Percentiles rank a stretch among this genome's conserved stretches.
These are phyloP conservation scores for Echinops telfairi DNA, from an alignment of 2,113 vertebrate genomes.

Conservation along the genomic window DNA sequence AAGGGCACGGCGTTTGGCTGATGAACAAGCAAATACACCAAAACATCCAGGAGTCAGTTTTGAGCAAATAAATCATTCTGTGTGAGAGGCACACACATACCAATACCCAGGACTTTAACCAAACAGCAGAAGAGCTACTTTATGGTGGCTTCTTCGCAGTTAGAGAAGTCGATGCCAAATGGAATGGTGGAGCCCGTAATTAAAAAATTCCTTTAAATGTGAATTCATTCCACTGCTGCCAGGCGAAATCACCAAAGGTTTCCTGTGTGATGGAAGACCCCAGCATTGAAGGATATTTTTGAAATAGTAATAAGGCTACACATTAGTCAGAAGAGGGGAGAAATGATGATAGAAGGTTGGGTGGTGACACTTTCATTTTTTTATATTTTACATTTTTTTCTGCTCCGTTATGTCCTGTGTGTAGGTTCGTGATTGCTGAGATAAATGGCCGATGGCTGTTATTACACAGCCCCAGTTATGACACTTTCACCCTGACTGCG, in stretches of 20 bases:
- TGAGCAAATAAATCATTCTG: slow-evolving; percentile 74
- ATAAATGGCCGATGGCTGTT: slow-evolving; percentile 64
- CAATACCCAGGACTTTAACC: slow-evolving; percentile 54
- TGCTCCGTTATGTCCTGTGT: slow-evolving; percentile 50
- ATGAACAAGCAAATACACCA: slow-evolving; percentile 72
- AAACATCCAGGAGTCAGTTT: slow-evolving; percentile 63
- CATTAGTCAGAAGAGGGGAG: neutral
- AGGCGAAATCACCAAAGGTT: slow-evolving; percentile 61
- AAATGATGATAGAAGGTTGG: slow-evolving; percentile 32
- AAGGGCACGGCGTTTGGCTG: slow-evolving; percentile 59
- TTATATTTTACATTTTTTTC: slow-evolving; percentile 53
- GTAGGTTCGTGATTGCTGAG: slow-evolving; percentile 62
- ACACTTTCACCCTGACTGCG: slow-evolving; percentile 38
- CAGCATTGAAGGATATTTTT: slow-evolving; percentile 34
- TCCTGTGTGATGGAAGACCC: neutral
- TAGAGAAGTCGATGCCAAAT: slow-evolving; percentile 46
- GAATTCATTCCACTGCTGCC: slow-evolving; percentile 53
- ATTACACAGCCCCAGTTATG: neutral
- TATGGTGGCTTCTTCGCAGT: slow-evolving; percentile 49
- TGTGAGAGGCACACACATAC: slow-evolving; percentile 61
- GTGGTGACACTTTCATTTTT: slow-evolving; percentile 62
- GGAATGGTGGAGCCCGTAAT: slow-evolving; percentile 22
- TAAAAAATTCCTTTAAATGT: slow-evolving; percentile 44
- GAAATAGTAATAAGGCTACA: slow-evolving; percentile 47
- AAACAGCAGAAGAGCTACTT: slow-evolving; percentile 57